These are phyloP conservation scores for Clamator glandarius DNA, from an alignment of 2,797 vertebrate species.

Conservation along the genomic window DNA sequence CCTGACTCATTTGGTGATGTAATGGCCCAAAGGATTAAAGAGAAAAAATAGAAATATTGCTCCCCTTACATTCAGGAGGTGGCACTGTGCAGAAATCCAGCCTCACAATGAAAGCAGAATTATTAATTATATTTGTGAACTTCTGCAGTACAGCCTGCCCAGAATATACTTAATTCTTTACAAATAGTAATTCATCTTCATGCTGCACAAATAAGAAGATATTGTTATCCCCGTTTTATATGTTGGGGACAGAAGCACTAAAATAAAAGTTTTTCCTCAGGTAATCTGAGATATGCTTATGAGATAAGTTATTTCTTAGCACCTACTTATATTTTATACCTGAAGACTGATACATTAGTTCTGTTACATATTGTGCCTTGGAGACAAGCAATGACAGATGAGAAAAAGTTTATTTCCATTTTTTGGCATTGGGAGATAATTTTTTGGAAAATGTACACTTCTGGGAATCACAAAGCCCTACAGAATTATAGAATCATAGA, in stretches of 20 bases:
- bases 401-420: not conserved
- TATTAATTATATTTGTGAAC: not conserved
- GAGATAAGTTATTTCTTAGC: not conserved
- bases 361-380: not conserved
- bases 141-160: not conserved
- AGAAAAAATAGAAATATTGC: conserved; percentile 4
- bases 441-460: not conserved
- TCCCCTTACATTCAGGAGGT: not conserved
- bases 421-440: not conserved
- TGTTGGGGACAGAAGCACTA: not conserved
- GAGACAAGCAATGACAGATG: not conserved
- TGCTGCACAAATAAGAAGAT: not conserved
- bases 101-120: not conserved
- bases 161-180: not conserved
- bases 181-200: not conserved
- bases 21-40: conserved; percentile 19
- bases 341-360: not conserved
- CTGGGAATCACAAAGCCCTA: not conserved
- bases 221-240: not conserved
- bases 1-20: conserved; percentile 40
- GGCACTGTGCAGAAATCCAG: not conserved
- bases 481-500: no score
- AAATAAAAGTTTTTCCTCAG: not conserved
- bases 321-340: not conserved
- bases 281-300: not conserved